A percentile compares a stretch with the other conserved stretches of the same genome.
phyloP scores from a whole-genome alignment of 2,113 vertebrate genomes.

The Stercorarius parasiticus region DNA sequence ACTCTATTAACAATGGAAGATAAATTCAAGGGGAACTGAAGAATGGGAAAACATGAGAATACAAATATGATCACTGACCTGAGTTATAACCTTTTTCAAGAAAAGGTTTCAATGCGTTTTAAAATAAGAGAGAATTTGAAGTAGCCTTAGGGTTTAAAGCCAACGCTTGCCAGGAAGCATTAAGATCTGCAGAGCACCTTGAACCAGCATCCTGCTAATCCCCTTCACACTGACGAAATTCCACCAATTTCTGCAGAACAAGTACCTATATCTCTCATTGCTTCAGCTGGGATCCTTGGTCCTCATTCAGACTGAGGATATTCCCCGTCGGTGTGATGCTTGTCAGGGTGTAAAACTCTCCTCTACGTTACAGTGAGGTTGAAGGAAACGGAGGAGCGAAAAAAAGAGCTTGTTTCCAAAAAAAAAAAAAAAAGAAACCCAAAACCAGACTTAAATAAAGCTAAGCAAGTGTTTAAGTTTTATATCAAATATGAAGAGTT shows the following conservation, averaged over 20 bases:
- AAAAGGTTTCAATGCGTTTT: background rate
- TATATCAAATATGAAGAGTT: background rate
- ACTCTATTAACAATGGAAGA: background rate
- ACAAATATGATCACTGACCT: background rate
- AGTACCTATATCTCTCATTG: background rate
- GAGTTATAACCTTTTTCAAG: background rate
- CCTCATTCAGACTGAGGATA: background rate
- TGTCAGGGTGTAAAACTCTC: background rate
- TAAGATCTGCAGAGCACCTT: constrained; percentile 26
- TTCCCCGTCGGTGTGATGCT: background rate
- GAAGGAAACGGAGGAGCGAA: background rate
- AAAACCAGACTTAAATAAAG: background rate
- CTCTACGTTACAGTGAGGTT: background rate
- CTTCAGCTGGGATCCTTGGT: background rate
- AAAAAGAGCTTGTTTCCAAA: background rate
- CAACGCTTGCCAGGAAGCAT: background rate
- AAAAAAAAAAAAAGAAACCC: no score
- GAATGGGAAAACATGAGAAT: background rate
- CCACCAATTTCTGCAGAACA: background rate
- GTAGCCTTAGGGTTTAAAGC: background rate
- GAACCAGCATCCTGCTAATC: background rate
- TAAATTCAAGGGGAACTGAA: background rate
- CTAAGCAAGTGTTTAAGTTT: background rate
- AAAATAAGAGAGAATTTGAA: background rate
- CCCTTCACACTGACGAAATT: background rate